Evolutionary conservation across 64 coral and sea anemone species (phyloP).

Genomic region (Anthopleura sola): DNA sequence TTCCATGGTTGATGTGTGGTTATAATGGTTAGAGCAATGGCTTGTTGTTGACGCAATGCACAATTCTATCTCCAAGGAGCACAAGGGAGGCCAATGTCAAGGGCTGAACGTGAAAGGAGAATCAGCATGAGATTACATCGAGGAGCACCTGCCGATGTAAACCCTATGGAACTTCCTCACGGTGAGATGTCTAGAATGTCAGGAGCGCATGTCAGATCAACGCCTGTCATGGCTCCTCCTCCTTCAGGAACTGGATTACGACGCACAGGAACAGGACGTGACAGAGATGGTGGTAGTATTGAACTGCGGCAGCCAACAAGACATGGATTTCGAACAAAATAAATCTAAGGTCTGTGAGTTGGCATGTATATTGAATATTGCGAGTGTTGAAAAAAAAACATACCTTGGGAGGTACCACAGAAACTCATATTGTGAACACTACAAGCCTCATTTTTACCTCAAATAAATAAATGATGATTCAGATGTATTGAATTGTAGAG

Average conservation of each 20-base stretch:
- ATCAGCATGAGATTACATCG: slow-evolving; percentile 70
- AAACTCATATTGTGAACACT: not conserved
- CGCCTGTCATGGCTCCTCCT: slow-evolving; percentile 79
- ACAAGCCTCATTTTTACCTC: not conserved
- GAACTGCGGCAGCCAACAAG: slow-evolving; percentile 40
- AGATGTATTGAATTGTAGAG: too few relatives aligned
- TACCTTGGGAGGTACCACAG: not conserved
- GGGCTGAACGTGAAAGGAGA: slow-evolving; percentile 73
- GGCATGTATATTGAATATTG: not conserved
- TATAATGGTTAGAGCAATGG: slow-evolving; percentile 1
- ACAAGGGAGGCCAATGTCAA: slow-evolving; percentile 68
- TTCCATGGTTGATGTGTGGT: not conserved
- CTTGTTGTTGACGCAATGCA: not conserved
- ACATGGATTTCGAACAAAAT: slow-evolving; percentile 20
- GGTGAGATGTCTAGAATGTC: slow-evolving; percentile 90
- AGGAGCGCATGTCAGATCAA: slow-evolving; percentile 82
- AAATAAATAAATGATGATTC: not conserved
- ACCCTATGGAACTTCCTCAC: slow-evolving; percentile 58
- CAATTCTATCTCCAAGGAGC: slow-evolving; percentile 38
- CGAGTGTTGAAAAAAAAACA: not conserved
- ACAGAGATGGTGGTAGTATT: slow-evolving; percentile 68
- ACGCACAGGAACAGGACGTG: slow-evolving; percentile 57
- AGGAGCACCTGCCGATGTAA: slow-evolving; percentile 74
- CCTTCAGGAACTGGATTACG: slow-evolving; percentile 57
- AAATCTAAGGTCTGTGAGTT: not conserved